A percentile compares a stretch with the other conserved stretches of the same genome.
Conservation (phyloP, 2,113 vertebrate genomes). For the Colossoma macropomum region DNA sequence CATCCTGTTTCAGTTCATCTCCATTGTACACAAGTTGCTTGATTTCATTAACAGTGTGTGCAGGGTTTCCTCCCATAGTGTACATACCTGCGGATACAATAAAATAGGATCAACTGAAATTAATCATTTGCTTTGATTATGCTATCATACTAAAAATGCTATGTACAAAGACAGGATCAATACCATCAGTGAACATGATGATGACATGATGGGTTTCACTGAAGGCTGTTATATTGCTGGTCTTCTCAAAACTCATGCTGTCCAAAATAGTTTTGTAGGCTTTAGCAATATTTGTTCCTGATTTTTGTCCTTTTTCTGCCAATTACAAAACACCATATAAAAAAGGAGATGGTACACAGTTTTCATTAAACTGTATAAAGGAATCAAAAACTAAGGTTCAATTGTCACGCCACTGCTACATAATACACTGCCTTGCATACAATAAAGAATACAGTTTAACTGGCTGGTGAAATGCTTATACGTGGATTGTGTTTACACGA, state of each 20-base stretch:
- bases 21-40: conserved; percentile 63
- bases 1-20: conserved; percentile 1
- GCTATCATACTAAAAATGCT: not conserved
- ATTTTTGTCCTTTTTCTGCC: conserved; percentile 45
- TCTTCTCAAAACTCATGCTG: conserved; percentile 60
- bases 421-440: too few species aligned
- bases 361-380: not conserved
- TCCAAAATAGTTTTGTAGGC: conserved; percentile 60
- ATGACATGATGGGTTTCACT: conserved; percentile 67
- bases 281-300: conserved; percentile 71
- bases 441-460: too few species aligned
- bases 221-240: conserved; percentile 21
- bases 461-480: too few species aligned
- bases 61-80: conserved; percentile 73
- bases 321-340: not conserved
- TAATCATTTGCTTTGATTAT: not conserved
- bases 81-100: conserved; percentile 63
- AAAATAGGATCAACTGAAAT: not conserved
- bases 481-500: too few species aligned
- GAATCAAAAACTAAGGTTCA: too few species aligned
- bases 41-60: conserved; percentile 56
- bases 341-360: not conserved
- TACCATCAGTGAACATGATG: conserved; percentile 80
- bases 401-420: too few species aligned
- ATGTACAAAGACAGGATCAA: not conserved